phyloP scores from a whole-genome alignment of 2,113 vertebrate genomes.

The Motacilla alba region DNA sequence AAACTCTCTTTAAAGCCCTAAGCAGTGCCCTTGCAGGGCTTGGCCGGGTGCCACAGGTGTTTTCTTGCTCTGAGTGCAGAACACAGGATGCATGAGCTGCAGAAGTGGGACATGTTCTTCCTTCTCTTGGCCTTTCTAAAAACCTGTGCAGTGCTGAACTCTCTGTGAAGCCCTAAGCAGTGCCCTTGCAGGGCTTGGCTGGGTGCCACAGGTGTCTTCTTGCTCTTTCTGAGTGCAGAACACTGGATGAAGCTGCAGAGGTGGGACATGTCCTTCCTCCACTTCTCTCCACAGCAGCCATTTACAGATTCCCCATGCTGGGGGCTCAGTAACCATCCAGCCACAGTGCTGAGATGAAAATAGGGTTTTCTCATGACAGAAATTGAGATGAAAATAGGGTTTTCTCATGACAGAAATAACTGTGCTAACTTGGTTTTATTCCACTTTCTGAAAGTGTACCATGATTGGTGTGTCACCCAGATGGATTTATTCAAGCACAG shows the following conservation, averaged over 20 bases:
- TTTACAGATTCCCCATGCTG: neutral
- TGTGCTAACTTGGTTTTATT: constrained; percentile 36
- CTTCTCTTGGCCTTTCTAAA: too few species aligned
- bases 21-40: too few species aligned
- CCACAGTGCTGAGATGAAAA: constrained; percentile 13
- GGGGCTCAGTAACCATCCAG: neutral
- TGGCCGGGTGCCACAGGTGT: too few species aligned
- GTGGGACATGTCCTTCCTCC: neutral
- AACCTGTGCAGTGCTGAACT: neutral
- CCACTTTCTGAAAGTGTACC: constrained; percentile 33
- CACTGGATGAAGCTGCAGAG: neutral
- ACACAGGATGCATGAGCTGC: neutral
- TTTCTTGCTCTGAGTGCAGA: too few species aligned
- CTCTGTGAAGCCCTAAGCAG: neutral
- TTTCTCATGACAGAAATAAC: neutral
- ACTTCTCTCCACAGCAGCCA: neutral
- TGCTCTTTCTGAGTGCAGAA: neutral
- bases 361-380: neutral
- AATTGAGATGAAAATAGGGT: neutral
- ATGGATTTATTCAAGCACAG: constrained; percentile 49
- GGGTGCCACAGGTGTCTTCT: neutral
- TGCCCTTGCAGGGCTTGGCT: neutral
- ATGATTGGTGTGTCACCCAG: neutral
- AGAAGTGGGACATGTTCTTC: neutral
- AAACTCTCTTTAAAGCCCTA: too few species aligned